Base-by-base conservation (phyloP, 2,888 invertebrate species). In the Erannis defoliaria region DNA sequence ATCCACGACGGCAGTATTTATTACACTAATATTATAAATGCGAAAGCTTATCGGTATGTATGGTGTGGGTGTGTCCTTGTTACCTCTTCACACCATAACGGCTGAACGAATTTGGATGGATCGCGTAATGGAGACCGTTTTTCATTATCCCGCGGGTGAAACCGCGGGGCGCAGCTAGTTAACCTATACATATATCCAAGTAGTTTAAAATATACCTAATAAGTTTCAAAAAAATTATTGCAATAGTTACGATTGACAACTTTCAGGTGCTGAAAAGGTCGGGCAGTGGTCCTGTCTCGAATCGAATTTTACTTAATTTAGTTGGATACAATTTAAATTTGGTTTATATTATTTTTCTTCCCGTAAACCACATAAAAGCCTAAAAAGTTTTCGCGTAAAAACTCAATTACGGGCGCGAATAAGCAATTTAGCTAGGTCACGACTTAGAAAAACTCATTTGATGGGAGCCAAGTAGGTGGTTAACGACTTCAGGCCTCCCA, bases 391-490 rank as follows among this genome's bases (percentile, higher is more conserved):
- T 46, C 16, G 12, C 14, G 33, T 31, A 51, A 49, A 48, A 29
- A 49, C 48, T 35, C 42, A 37, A 57, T 54, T 50, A 23, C 60
- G 29, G 37, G 9, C 53, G 51, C 33, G 33, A 51, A 43, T 60
- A 55, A 46, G 43, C 60, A 35, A 60, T 49, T 50, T 35, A 45
- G 63, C 48, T 55, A 60, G 51, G 57, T 62, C 33, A 54, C 54
- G 48, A 35, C 54, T 61, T 50, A 46, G 33, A 45, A 62, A 67
- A 67, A 65, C 58, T 60, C 60, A 63, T 65, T 67, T 55, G 43
- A 38, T n/a, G 40, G 50, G 50, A 60, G 57, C 48, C 62, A 54
- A 43, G 37, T 46, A 40, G 61, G 60, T 62, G 53, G 53, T 35
- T 55, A 64, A 64, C 54, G 61, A 54, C 54, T 62, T 51, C 12